These are phyloP conservation scores for Macaria liturata DNA, from an alignment of 2,888 invertebrate species.

Conservation along the genomic window DNA sequence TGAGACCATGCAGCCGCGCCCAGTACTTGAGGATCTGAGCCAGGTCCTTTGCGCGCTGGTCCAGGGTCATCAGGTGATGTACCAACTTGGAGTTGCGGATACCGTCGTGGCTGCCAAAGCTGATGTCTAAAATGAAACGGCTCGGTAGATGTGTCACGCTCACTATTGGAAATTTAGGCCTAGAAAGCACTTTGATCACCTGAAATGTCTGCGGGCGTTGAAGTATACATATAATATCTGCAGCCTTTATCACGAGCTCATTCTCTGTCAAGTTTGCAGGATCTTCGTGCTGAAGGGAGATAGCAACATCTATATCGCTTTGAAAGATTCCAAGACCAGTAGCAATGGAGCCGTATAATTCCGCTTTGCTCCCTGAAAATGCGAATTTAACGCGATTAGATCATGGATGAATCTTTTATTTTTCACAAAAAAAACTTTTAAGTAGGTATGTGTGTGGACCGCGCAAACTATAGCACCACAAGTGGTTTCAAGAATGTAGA, in stretches of 20 bases:
- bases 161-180: background rate
- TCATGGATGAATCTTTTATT: no score
- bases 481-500: no score
- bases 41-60: constrained; percentile 11
- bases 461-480: no score
- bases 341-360: constrained; percentile 13
- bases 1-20: constrained; percentile 13
- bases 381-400: no score
- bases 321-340: constrained; percentile 14
- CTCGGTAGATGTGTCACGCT: constrained; percentile 10
- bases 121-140: constrained; percentile 9
- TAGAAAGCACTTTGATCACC: background rate
- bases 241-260: constrained; percentile 1
- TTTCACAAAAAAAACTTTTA: no score
- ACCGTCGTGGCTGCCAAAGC: constrained; percentile 6
- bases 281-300: constrained; percentile 2
- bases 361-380: constrained; percentile 15
- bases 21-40: constrained; percentile 14
- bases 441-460: no score
- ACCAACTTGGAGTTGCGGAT: constrained; percentile 6
- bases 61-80: constrained; percentile 9
- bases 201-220: background rate
- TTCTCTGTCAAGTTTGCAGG: background rate
- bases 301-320: constrained; percentile 19
- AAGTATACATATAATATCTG: background rate